Conservation (phyloP, 2,888 invertebrate genomes). For the Apotomis turbidana region DNA sequence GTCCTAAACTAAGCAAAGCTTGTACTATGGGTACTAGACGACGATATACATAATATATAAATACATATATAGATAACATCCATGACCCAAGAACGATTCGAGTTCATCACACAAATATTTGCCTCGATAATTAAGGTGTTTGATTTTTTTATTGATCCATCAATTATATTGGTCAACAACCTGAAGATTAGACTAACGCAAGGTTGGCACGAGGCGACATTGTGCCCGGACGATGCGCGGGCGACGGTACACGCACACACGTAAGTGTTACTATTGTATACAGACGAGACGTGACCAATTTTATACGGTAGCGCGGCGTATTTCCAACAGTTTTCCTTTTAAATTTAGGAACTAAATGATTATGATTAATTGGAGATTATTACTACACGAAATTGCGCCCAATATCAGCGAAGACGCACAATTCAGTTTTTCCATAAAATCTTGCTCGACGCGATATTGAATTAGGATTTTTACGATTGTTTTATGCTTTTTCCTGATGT, state of each 20-base stretch:
- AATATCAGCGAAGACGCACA: background rate
- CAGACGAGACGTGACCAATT: background rate
- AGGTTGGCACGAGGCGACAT: constrained; percentile 68
- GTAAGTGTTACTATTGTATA: constrained; percentile 1
- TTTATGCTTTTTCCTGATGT: constrained; percentile 5
- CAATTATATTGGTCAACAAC: constrained; percentile 62
- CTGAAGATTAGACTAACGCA: constrained; percentile 62
- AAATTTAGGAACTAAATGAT: too few relatives aligned
- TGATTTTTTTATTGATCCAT: constrained; percentile 47
- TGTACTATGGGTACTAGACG: too few relatives aligned
- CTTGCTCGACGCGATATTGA: constrained; percentile 10
- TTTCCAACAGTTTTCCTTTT: too few relatives aligned
- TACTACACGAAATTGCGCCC: background rate
- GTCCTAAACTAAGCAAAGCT: too few relatives aligned
- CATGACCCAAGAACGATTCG: too few relatives aligned
- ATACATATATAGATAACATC: too few relatives aligned
- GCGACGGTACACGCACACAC: constrained; percentile 49
- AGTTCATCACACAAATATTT: too few relatives aligned
- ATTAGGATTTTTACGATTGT: constrained; percentile 24
- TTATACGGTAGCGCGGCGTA: background rate
- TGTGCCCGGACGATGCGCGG: constrained; percentile 58
- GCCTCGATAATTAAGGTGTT: constrained; percentile 16
- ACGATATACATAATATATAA: too few relatives aligned
- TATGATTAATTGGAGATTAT: background rate
- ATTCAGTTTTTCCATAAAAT: constrained; percentile 1